phyloP scores from a whole-genome alignment of 2,113 vertebrate species.

The Sphaerodactylus townsendi region DNA sequence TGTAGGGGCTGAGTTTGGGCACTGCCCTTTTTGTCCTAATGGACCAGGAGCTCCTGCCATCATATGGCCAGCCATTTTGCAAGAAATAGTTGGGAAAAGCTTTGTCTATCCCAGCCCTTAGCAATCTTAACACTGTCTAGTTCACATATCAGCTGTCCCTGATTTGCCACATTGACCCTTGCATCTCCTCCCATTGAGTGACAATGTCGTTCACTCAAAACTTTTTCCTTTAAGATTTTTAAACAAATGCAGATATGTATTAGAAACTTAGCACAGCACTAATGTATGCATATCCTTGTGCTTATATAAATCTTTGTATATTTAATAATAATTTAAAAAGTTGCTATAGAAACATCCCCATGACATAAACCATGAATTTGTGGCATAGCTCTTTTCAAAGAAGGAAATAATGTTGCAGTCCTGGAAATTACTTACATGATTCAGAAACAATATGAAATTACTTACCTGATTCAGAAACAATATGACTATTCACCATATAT shows the following conservation, averaged over 20 bases:
- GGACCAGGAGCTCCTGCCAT: neutral
- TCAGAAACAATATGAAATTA: too few relatives aligned
- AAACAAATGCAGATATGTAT: conserved; percentile 3
- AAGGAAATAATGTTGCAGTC: conserved; percentile 39
- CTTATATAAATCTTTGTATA: conserved; percentile 43
- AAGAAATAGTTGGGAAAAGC: too few relatives aligned
- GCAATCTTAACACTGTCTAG: neutral
- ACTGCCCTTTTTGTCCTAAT: too few relatives aligned
- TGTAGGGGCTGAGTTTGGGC: neutral
- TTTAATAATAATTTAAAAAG: conserved; percentile 44
- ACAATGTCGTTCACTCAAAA: neutral
- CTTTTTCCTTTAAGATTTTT: neutral
- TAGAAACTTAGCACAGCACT: conserved; percentile 33
- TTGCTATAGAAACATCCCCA: conserved; percentile 55
- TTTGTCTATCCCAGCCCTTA: too few relatives aligned
- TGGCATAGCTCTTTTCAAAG: conserved; percentile 28
- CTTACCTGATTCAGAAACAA: conserved; percentile 12
- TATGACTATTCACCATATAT: neutral
- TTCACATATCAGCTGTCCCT: neutral
- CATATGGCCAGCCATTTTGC: neutral
- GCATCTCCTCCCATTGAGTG: neutral
- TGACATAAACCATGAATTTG: conserved; percentile 10
- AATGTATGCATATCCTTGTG: conserved; percentile 54
- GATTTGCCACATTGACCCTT: neutral
- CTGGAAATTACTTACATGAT: conserved; percentile 28